phyloP scores from a whole-genome alignment of 2,797 vertebrate species.

The Poeciliopsis infans region DNA sequence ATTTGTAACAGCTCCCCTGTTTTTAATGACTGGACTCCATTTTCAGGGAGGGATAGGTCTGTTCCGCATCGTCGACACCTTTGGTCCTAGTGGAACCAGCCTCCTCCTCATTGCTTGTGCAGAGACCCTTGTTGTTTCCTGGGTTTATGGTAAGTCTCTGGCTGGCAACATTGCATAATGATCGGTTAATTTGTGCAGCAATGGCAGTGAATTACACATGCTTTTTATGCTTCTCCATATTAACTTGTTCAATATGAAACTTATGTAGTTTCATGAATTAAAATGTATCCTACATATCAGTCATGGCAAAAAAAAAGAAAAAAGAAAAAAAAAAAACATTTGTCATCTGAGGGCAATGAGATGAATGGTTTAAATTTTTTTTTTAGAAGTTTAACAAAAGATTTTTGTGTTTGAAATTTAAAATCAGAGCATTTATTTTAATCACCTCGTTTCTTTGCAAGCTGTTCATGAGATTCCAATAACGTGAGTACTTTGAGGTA shows the following conservation, averaged over 20 bases:
- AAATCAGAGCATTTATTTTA: neutral
- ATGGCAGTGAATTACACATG: neutral
- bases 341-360: neutral
- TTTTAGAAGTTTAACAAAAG: neutral
- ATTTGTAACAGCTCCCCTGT: neutral
- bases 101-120: slow-evolving; percentile 75
- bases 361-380: neutral
- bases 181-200: neutral
- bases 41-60: slow-evolving; percentile 74
- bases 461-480: neutral
- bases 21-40: neutral
- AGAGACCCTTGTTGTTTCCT: slow-evolving; percentile 71
- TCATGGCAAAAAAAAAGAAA: too few relatives aligned
- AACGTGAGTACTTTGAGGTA: neutral
- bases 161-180: neutral
- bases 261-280: neutral
- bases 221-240: neutral
- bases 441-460: neutral
- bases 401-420: neutral
- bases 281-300: neutral
- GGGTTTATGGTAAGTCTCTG: slow-evolving; percentile 71
- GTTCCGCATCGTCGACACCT: slow-evolving; percentile 71
- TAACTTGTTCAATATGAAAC: neutral
- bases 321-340: neutral
- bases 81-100: slow-evolving; percentile 58